Evolutionary conservation across 2,888 invertebrate genomes (phyloP).

Genomic region (Hyalella azteca): DNA sequence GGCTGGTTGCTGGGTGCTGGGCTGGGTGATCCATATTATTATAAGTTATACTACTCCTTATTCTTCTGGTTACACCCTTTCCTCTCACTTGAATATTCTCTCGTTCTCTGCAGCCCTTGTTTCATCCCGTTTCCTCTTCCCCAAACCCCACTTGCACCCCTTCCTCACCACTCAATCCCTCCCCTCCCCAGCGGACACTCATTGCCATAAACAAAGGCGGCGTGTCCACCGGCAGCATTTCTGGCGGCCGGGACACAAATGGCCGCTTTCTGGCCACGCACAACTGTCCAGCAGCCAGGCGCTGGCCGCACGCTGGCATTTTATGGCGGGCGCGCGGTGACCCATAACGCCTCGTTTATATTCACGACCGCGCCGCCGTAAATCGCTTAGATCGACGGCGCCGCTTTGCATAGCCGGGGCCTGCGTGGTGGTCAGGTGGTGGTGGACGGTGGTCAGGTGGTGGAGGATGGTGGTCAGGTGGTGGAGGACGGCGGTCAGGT

Average conservation of each 20-base stretch:
- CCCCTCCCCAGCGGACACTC: too few species aligned
- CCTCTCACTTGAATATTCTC: too few species aligned
- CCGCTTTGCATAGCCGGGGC: constrained; percentile 24
- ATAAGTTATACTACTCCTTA: too few species aligned
- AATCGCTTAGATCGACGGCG: constrained; percentile 21
- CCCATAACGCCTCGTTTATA: constrained; percentile 27
- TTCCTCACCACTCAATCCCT: too few species aligned
- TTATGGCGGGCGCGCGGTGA: not conserved
- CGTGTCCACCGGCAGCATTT: not conserved
- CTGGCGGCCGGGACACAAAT: not conserved
- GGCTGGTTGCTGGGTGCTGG: too few species aligned
- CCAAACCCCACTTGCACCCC: too few species aligned
- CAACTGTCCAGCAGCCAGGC: not conserved
- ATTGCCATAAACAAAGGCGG: constrained; percentile 2
- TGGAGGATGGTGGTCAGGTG: not conserved
- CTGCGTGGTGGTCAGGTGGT: not conserved
- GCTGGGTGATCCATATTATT: too few species aligned
- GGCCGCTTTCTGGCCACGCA: not conserved
- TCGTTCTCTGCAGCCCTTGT: too few species aligned
- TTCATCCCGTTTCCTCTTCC: too few species aligned
- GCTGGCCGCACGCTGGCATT: not conserved
- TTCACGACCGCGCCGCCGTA: not conserved
- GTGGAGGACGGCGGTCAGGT: not conserved
- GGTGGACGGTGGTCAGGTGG: not conserved
- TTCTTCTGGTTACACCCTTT: too few species aligned